Evolutionary conservation across 1,140 invertebrate species (phyloP).

Genomic region (Dolichoris vasculosae): DNA sequence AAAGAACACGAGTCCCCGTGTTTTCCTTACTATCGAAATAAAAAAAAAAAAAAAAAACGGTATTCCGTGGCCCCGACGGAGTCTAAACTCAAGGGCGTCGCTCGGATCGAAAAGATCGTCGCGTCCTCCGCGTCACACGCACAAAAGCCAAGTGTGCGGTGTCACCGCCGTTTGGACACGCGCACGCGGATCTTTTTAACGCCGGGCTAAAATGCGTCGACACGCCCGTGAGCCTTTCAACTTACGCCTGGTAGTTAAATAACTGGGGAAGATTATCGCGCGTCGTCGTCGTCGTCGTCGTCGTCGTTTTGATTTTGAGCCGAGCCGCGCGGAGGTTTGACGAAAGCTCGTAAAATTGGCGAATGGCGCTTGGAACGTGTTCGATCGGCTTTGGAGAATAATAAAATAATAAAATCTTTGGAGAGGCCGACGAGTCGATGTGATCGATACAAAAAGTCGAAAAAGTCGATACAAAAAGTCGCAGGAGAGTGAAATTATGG

Average conservation of each 20-base stretch:
- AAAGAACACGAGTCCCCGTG: background rate
- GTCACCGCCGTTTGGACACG: constrained; percentile 15
- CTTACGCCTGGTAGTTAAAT: background rate
- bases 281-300: too few relatives aligned
- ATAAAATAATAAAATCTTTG: background rate
- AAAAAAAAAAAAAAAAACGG: background rate
- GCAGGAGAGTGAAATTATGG: background rate
- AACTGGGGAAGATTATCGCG: background rate
- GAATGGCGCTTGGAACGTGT: background rate
- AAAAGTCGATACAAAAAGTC: too few relatives aligned
- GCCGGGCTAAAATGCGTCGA: constrained; percentile 10
- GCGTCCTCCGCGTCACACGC: background rate
- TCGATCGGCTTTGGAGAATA: background rate
- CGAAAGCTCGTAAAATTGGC: constrained; percentile 13
- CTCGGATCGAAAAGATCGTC: background rate
- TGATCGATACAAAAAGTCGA: too few relatives aligned
- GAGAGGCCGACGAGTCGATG: background rate
- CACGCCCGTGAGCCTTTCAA: background rate
- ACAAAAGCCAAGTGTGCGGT: constrained; percentile 10
- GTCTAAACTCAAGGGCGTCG: background rate
- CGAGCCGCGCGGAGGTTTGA: background rate
- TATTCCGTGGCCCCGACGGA: background rate
- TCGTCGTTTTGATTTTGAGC: background rate
- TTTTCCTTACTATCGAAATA: background rate
- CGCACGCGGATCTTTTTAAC: constrained; percentile 40